Base-by-base conservation (phyloP, 1,140 invertebrate species). In the Helicorthomorpha holstii region DNA sequence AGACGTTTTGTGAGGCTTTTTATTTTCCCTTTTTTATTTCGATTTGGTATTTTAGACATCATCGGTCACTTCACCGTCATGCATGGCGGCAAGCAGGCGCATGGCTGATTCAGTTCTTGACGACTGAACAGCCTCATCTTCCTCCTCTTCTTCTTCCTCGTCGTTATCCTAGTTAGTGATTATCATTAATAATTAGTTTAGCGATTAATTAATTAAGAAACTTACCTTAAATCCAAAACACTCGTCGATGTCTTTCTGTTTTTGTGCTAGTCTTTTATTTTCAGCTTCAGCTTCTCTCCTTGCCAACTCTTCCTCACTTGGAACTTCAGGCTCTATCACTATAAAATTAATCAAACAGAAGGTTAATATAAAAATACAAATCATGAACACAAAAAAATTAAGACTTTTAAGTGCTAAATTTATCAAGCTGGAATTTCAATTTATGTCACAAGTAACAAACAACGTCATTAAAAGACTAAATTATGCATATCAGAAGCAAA, bases 211-310 rank as follows among this genome's bases (percentile, higher is more conserved):
- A 38, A 38, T 38, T 7, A 38, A 38, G n/a, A n/a, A n/a, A 45
- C 16, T 4, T 45, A 83, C 83, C 67, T 87, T 83, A 70, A 89
- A 89, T 19, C 85, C 85, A 64, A 89, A 89, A 63, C 83, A 88
- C 38, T 79, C 85, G 59, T 80, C 75, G 70, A 85, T 82, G 59
- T 84, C 81, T 58, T 79, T 78, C 61, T 75, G 56, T 61, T 65
- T 69, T 65, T 76, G 59, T 34, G 61, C 56, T 61, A 64, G 57
- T 67, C 69, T 53, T 54, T 71, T 66, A 61, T 70, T 59, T 54
- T 63, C 53, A 53, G 62, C 58, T 63, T 65, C 59, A 53, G 44
- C 56, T 48, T 58, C 57, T 55, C 57, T 51, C 21, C 53, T 27
- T 44, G 58, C 55, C 7, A 54, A 25, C 24, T 57, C 46, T 12